Base-by-base conservation (phyloP, 2,888 invertebrate genomes). In the Nymphalis polychloros region DNA sequence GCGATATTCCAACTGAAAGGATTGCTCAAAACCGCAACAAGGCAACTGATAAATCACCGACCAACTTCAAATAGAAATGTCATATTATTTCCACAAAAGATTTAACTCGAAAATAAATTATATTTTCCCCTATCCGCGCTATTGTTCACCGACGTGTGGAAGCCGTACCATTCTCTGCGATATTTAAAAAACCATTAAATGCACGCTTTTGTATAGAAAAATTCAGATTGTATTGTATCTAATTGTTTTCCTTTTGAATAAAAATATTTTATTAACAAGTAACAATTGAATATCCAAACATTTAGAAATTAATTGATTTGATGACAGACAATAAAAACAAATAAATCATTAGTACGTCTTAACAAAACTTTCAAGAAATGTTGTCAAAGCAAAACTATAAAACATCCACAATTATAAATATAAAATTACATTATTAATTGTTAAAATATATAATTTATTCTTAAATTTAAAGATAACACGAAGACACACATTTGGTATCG, bases 21-120 rank as follows among this genome's bases (percentile, higher is more conserved):
- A 79, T 80, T 77, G 75, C 77, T 79, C 76, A 78, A 80, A 79
- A 84, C 86, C 86, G 78, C 86, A 84, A 84, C 84, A 85, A 84
- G 84, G 84, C 84, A 84, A 79, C 90, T 92, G 86, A 93, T 93
- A 93, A 93, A 93, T 93, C 93, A 93, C 82, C 72, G 82, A 84
- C 83, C 85, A 89, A 90, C 93, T 92, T 92, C 90, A 91, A 93
- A 93, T 93, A 93, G 93, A 93, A 93, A 92, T 88, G 93, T 93
- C 93, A 93, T 92, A 93, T 93, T 93, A 93, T 92, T 92, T 90
- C 90, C 92, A 93, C 93, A 93, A 93, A 93, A 93, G 93, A 93
- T 93, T 93, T 93, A 93, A 93, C 93, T 92, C 84, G 90, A 91
- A 93, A 92, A 93, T 93, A 93, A 93, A 93, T 93, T 91, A 92